A percentile compares a stretch with the other conserved stretches of the same genome.
These are phyloP conservation scores for Drosophila nigricruria DNA, from an alignment of 2,888 invertebrate species.

Conservation along the genomic window DNA sequence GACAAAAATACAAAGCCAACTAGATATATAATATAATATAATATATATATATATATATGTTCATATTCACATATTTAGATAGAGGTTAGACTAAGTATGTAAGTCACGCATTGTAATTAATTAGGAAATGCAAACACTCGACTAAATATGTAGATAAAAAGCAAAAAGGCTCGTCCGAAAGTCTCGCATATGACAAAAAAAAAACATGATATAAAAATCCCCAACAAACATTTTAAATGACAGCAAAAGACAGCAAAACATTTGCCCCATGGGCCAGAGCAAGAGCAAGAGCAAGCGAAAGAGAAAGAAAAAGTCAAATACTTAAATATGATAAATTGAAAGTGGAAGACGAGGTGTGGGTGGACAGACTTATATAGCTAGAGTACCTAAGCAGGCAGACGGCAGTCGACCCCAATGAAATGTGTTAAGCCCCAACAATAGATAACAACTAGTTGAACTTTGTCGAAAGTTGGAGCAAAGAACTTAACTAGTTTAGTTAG, in stretches of 20 bases:
- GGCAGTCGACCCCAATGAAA: conserved; percentile 6
- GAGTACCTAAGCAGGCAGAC: neutral
- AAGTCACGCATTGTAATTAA: conserved; percentile 77
- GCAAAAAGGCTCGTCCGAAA: conserved; percentile 51
- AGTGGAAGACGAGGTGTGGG: neutral
- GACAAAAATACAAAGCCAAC: conserved; percentile 56
- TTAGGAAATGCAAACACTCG: conserved; percentile 76
- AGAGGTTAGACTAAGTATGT: conserved; percentile 58
- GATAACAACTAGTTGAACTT: conserved; percentile 21
- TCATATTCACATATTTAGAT: conserved; percentile 18
- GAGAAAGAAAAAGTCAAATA: conserved; percentile 9
- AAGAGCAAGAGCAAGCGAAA: neutral
- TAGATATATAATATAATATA: conserved; percentile 16
- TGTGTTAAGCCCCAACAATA: conserved; percentile 14
- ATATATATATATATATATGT: conserved; percentile 6
- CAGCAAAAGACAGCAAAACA: conserved; percentile 30
- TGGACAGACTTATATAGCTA: neutral
- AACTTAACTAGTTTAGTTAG: neutral
- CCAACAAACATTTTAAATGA: conserved; percentile 43
- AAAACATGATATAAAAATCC: conserved; percentile 3
- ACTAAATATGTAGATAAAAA: conserved; percentile 60
- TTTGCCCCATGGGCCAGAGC: conserved; percentile 5
- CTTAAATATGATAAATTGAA: conserved; percentile 32
- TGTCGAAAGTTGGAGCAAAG: neutral
- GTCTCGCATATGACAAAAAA: conserved; percentile 17